Base-by-base conservation (phyloP, 2,888 invertebrate genomes). In the Peribatodes rhomboidaria region DNA sequence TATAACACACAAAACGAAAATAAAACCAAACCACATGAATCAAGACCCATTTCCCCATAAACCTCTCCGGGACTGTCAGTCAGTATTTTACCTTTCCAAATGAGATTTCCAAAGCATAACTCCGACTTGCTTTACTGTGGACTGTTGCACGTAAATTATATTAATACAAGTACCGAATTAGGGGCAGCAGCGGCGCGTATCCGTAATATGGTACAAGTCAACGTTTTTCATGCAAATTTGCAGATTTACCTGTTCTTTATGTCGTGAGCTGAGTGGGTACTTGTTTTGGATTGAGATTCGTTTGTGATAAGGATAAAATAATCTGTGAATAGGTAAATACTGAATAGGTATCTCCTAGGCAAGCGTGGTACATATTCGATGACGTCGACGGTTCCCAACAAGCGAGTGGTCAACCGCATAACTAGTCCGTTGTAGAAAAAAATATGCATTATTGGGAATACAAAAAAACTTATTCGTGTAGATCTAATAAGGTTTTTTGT, bases 201-300 rank as follows among this genome's bases (percentile, higher is more conserved):
- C 77, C 76, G 83, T 82, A 83, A 85, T 85, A 83, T 84, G 84
- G 79, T 74, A 78, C 78, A 83, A 82, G 75, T 83, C 82, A 79
- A 77, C 80, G 76, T 75, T 83, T 80, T 83, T 85, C 82, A 85
- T 84, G 82, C 73, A 81, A 83, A 82, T 81, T 71, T 10, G 73
- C 53, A 61, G 61, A 64, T 64, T 73, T 74, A 76, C 78, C 76
- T 76, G 62, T 42, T 64, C 49, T 65, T 67, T 68, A 20, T 31
- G 49, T 16, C n/a, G 6, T 7, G 37, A 3, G n/a, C 10, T 33
- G 6, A 10, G 37, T 4, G n/a, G 11, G 18, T 13, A 37, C 42
- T 33, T 35, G 31, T 59, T 42, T 59, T 22, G 33, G 9, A n/a
- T 16, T 9, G 2, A 27, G 27, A 27, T 31, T 27, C n/a, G 14